Evolutionary conservation across 92 coral and sea anemone species (phyloP), one percentile per base, ranked within the genome.

Genomic region (Parazoanthus darwini): DNA sequence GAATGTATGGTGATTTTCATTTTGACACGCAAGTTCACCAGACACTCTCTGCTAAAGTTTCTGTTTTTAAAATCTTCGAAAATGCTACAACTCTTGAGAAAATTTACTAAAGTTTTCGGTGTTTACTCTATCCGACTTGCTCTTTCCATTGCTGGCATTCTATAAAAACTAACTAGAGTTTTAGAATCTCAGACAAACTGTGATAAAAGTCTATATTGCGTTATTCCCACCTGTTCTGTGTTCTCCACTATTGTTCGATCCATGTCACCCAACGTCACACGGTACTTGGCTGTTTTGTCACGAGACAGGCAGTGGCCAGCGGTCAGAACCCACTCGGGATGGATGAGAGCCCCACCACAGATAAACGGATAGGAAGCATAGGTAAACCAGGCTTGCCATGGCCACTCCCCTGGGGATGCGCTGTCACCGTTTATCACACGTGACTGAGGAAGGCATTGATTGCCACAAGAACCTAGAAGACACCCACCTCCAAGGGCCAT

Each of bases 261-360:
- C 2, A 90, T 79, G 72, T 87, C 90, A 9, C 90, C 93, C 74
- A 87, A 18, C 46, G 79, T 71, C 38, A 90, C 82, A 6, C 36
- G 25, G 85, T 90, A 90, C 59, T 58, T 65, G 20, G 46, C 13
- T 29, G 90, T 86, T 5, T 86, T 50, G 75, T 51, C 25, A 25
- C n/a, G 54, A 54, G 29, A 8, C 58, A 86, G 35, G 42, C 94
- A 92, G 71, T 92, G 92, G 58, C 87, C 90, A 76, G 92, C 92
- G 88, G 94, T 92, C 14, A 92, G 54, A 54, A 92, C 88, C 92
- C 94, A 92, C 16, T 78, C 16, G 11, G 81, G 86, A 37, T 89
- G 48, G 73, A 92, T 86, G 33, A 92, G 88, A n/a, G 89, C 90
- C 29, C 94, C 94, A 6, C 94, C 94, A 48, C 94, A 92, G n/a